Evolutionary conservation across 2,797 vertebrate genomes (phyloP).

Genomic region (Rhabdomys pumilio): DNA sequence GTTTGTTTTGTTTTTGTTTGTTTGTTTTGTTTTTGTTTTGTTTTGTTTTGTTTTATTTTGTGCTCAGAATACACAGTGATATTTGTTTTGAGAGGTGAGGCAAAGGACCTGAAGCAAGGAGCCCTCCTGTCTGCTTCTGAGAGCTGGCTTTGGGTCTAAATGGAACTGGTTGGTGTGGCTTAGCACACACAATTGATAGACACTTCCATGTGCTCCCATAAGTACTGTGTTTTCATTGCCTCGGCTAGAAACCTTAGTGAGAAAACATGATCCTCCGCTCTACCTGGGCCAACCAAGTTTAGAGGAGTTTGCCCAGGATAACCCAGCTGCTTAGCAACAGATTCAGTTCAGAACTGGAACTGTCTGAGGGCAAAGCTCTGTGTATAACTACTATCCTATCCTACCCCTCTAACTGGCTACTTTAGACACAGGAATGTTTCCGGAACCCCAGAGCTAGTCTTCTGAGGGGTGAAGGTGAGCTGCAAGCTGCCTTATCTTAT

Average conservation of each 20-base stretch:
- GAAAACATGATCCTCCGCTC: not conserved
- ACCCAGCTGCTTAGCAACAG: conserved; percentile 11
- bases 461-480: not conserved
- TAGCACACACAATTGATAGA: not conserved
- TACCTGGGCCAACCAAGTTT: not conserved
- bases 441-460: not conserved
- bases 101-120: not conserved
- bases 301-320: conserved; percentile 26
- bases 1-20: too few species aligned
- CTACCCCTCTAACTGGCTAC: not conserved
- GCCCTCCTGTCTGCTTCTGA: not conserved
- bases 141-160: too few species aligned
- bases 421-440: not conserved
- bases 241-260: not conserved
- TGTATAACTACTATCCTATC: not conserved
- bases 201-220: not conserved
- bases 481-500: not conserved
- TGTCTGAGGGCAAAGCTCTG: not conserved
- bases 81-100: not conserved
- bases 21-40: too few species aligned
- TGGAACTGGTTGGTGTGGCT: not conserved
- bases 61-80: not conserved
- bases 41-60: not conserved
- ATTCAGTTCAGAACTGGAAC: not conserved
- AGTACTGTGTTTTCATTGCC: not conserved